Evolutionary conservation across 2,888 invertebrate species (phyloP).

Genomic region (Perizoma flavofasciatum): DNA sequence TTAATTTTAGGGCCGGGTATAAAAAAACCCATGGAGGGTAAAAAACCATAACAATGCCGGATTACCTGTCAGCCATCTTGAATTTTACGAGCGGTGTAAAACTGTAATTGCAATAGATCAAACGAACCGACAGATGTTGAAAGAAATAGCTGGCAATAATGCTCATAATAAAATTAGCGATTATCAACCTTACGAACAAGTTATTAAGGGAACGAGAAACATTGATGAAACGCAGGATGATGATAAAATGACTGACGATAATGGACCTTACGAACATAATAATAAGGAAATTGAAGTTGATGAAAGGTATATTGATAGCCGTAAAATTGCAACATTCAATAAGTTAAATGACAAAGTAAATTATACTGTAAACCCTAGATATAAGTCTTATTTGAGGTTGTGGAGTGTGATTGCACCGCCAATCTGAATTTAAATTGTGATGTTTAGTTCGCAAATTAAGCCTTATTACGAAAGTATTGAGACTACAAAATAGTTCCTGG

Average conservation of each 20-base stretch:
- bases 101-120: slow-evolving; percentile 78
- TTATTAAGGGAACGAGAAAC: slow-evolving; percentile 15
- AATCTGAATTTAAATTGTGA: slow-evolving; percentile 32
- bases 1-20: slow-evolving; percentile 39
- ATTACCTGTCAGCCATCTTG: slow-evolving; percentile 72
- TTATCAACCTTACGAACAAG: slow-evolving; percentile 19
- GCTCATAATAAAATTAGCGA: slow-evolving; percentile 25
- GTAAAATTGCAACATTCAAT: slow-evolving; percentile 35
- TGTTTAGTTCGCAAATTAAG: slow-evolving; percentile 35
- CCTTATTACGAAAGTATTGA: slow-evolving; percentile 36
- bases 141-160: slow-evolving; percentile 45
- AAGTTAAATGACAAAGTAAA: slow-evolving; percentile 13
- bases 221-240: slow-evolving; percentile 20
- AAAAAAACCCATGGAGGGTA: slow-evolving; percentile 51
- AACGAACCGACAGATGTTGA: slow-evolving; percentile 62
- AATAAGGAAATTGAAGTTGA: slow-evolving; percentile 20
- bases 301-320: slow-evolving; percentile 19
- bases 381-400: slow-evolving; percentile 16
- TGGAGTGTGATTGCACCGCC: slow-evolving; percentile 12
- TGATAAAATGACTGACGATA: slow-evolving; percentile 20
- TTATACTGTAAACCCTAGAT: slow-evolving; percentile 8
- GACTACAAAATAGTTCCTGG: slow-evolving; percentile 31
- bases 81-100: slow-evolving; percentile 76
- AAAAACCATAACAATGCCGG: slow-evolving; percentile 67
- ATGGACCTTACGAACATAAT: slow-evolving; percentile 17